phyloP scores from a whole-genome alignment of 2,888 invertebrate genomes.

The Germaria angustata region DNA sequence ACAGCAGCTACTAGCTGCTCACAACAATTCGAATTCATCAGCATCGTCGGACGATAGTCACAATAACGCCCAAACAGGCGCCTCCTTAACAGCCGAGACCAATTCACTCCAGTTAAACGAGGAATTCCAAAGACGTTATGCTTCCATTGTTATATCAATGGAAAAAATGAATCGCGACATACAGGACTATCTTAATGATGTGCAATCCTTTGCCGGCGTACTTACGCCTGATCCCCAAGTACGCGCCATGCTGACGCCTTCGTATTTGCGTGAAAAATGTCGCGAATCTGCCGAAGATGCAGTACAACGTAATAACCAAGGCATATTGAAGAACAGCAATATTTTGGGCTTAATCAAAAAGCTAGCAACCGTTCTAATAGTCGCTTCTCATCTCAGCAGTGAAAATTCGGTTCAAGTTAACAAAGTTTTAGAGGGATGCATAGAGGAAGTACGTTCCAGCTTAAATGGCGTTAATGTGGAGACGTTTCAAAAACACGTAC shows the following conservation, averaged over 20 bases:
- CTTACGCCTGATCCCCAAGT: slow-evolving; percentile 92
- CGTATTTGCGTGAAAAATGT: slow-evolving; percentile 92
- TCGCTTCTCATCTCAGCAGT: slow-evolving; percentile 80
- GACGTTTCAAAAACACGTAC: slow-evolving; percentile 92
- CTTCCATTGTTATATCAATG: slow-evolving; percentile 91
- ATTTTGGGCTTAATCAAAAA: slow-evolving; percentile 91
- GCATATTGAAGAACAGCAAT: slow-evolving; percentile 82
- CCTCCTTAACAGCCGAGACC: slow-evolving; percentile 13
- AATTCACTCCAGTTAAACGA: slow-evolving; percentile 81
- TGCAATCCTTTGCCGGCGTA: slow-evolving; percentile 91
- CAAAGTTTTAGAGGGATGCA: slow-evolving; percentile 94
- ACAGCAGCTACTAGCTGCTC: slow-evolving; percentile 64
- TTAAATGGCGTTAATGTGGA: slow-evolving; percentile 88
- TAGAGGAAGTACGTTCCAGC: slow-evolving; percentile 90
- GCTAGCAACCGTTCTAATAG: slow-evolving; percentile 90
- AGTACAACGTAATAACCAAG: slow-evolving; percentile 87
- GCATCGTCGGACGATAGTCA: slow-evolving; percentile 69
- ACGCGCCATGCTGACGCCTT: slow-evolving; percentile 93
- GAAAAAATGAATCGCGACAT: slow-evolving; percentile 95
- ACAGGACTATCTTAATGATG: slow-evolving; percentile 90
- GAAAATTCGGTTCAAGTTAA: slow-evolving; percentile 88
- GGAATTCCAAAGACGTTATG: slow-evolving; percentile 95
- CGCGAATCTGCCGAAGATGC: slow-evolving; percentile 90
- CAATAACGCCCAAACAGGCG: slow-evolving; percentile 21
- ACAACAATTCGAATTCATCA: slow-evolving; percentile 70